phyloP scores from a whole-genome alignment of 2,113 vertebrate species.

The Poecilia latipinna region DNA sequence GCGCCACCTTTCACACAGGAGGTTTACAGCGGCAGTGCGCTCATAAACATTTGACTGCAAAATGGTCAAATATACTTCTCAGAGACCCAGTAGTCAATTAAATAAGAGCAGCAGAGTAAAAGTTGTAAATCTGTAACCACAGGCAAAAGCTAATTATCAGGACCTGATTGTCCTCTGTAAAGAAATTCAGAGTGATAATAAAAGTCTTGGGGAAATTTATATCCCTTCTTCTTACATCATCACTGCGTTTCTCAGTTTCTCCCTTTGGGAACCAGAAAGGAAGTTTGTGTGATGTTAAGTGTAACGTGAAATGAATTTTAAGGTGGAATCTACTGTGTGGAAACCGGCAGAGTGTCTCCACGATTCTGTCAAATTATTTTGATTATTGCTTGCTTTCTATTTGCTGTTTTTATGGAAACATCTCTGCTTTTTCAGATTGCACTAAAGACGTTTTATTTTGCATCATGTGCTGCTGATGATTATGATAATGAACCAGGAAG shows the following conservation, averaged over 20 bases:
- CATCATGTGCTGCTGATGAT: too few relatives aligned
- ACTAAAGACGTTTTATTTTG: background rate
- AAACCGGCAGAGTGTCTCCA: too few relatives aligned
- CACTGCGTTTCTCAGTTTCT: background rate
- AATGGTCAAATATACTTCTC: background rate
- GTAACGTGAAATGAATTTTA: too few relatives aligned
- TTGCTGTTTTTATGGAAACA: background rate
- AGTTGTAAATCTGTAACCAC: constrained; percentile 7
- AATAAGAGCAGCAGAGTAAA: too few relatives aligned
- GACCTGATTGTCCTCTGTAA: constrained; percentile 35
- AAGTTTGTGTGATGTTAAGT: too few relatives aligned
- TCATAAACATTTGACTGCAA: background rate
- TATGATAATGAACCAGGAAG: background rate
- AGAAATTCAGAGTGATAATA: constrained; percentile 8
- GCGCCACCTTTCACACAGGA: too few relatives aligned
- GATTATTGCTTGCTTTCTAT: background rate
- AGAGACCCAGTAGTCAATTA: too few relatives aligned
- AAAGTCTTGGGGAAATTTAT: constrained; percentile 17
- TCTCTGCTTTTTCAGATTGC: background rate
- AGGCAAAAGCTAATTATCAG: constrained; percentile 31
- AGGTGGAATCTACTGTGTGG: too few relatives aligned
- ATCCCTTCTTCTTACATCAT: background rate
- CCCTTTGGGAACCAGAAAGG: background rate
- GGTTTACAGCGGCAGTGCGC: too few relatives aligned
- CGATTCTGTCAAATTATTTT: background rate